Evolutionary conservation across 2,888 invertebrate genomes (phyloP).

Genomic region (Lampropteryx suffumata): DNA sequence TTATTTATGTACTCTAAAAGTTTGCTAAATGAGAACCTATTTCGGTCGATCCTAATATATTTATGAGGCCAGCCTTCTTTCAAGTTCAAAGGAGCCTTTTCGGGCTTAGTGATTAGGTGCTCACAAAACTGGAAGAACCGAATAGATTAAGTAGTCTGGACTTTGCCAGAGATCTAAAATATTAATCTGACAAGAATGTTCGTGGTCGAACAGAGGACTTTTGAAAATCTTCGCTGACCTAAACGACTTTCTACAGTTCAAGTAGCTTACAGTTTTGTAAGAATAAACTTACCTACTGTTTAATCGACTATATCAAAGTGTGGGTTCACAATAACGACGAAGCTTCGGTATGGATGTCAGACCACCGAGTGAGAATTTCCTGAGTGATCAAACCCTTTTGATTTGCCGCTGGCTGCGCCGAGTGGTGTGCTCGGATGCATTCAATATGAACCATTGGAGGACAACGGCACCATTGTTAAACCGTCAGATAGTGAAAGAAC

Average conservation of each 20-base stretch:
- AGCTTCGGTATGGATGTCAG: conserved; percentile 48
- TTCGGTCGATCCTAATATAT: conserved; percentile 28
- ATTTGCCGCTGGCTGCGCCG: conserved; percentile 57
- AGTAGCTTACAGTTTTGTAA: background rate
- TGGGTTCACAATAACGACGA: conserved; percentile 29
- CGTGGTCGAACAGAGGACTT: conserved; percentile 11
- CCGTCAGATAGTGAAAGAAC: conserved; percentile 49
- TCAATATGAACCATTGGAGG: conserved; percentile 59
- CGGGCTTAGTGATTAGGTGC: conserved; percentile 35
- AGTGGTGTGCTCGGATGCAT: conserved; percentile 62
- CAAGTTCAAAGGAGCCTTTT: conserved; percentile 35
- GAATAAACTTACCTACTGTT: no score
- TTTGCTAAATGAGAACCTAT: conserved; percentile 27
- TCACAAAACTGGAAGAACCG: conserved; percentile 30
- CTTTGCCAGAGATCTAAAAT: conserved; percentile 26
- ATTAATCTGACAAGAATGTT: conserved; percentile 23
- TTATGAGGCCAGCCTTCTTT: conserved; percentile 33
- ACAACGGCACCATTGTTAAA: conserved; percentile 59
- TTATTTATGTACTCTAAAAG: conserved; percentile 31
- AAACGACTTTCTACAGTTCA: conserved; percentile 1
- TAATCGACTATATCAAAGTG: background rate
- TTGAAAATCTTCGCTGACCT: background rate
- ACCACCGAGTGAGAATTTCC: conserved; percentile 64
- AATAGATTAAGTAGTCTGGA: conserved; percentile 35
- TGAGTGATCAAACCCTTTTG: conserved; percentile 58